Evolutionary conservation across 2,888 invertebrate species (phyloP), one percentile per base, ranked within the genome.

Genomic region (Apotomis turbidana): DNA sequence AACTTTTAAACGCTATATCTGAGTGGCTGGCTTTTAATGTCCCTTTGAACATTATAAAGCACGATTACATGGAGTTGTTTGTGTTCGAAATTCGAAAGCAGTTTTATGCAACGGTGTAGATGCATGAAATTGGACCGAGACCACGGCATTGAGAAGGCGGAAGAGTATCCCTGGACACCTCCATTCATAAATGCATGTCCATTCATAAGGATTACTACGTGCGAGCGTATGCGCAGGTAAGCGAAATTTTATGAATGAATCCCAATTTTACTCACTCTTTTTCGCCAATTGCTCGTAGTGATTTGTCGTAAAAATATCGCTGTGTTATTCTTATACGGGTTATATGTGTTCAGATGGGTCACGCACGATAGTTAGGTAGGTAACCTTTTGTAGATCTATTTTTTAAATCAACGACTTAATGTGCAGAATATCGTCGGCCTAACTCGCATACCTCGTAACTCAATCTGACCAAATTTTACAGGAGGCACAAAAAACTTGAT

Each of bases 31-130:
- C 27, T 15, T 15, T 3, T 55, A 44, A 41, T 66, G 55, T 57
- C 44, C 44, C 55, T 46, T 66, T 66, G 55, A 13, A 12, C 2
- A 12, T 15, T 66, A 55, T 80, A 80, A 82, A 79, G 75, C 68
- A 75, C 80, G 74, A 81, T 82, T 83, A 84, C 82, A 82, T 80
- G 82, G 80, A 78, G 75, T 76, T 83, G 82, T 85, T 87, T 87
- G 83, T 85, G 83, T 87, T 84, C 79, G 81, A 85, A 84, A 82
- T 87, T 84, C 80, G 82, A 86, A 85, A 85, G 85, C 79, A 81
- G 87, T 89, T 91, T 90, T 91, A 91, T 92, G 91, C 92, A 93
- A 93, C 86, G 85, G 87, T 83, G 88, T 84, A 74, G 85, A 81
- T 81, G 87, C 90, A 88, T 91, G 83, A 90, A 93, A 93, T 93